A percentile compares a stretch with the other conserved stretches of the same genome.
Evolutionary conservation across 2,888 invertebrate species (phyloP).

Genomic region (Rhaphigaster nebulosa): DNA sequence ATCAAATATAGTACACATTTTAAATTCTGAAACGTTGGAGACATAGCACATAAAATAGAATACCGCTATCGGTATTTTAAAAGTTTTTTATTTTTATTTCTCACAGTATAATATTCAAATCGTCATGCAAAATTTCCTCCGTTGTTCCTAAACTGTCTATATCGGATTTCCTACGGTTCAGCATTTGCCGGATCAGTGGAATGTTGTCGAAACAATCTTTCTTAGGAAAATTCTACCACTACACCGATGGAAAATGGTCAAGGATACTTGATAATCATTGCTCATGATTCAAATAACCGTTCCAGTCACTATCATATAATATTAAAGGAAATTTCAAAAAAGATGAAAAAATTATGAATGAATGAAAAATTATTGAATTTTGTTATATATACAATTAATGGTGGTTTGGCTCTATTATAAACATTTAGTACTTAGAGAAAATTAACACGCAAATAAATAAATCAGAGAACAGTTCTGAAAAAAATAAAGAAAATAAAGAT

Average conservation of each 20-base stretch:
- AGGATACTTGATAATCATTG: background rate
- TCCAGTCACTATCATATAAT: background rate
- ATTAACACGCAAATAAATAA: too few relatives aligned
- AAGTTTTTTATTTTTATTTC: background rate
- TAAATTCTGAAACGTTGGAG: background rate
- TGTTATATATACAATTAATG: too few relatives aligned
- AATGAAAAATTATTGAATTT: too few relatives aligned
- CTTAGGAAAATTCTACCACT: background rate
- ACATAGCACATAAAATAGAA: background rate
- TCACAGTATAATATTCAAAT: background rate
- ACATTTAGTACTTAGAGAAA: too few relatives aligned
- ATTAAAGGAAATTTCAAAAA: background rate
- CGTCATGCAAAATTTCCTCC: background rate
- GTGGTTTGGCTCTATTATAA: too few relatives aligned
- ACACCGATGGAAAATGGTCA: background rate
- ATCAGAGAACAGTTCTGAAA: too few relatives aligned
- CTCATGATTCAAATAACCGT: background rate
- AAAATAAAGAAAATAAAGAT: too few relatives aligned
- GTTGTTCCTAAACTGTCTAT: background rate
- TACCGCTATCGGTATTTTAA: background rate
- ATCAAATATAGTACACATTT: background rate
- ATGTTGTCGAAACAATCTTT: conserved; percentile 2
- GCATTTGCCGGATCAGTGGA: conserved; percentile 13
- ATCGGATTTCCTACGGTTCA: conserved; percentile 1
- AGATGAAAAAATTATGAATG: too few relatives aligned